Percentiles rank a stretch among this genome's conserved stretches.
Evolutionary conservation across 2,113 vertebrate genomes (phyloP).

Genomic region (Carlito syrichta): DNA sequence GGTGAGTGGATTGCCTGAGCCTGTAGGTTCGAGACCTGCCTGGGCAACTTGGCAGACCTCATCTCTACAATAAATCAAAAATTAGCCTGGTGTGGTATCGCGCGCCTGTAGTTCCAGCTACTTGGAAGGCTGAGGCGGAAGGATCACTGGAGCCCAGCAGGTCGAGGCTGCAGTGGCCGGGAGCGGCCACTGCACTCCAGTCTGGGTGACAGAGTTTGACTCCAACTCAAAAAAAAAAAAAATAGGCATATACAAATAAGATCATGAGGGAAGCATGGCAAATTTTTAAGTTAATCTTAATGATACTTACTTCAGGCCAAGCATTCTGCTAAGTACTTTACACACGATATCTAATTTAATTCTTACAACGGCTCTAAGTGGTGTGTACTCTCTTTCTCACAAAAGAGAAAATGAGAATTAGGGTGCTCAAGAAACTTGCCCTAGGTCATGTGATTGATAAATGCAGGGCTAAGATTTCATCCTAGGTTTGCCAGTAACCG

Average conservation of each 20-base stretch:
- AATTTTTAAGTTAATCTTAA: background rate
- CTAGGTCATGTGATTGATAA: background rate
- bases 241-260: background rate
- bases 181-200: too few species aligned
- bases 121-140: too few species aligned
- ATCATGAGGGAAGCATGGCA: background rate
- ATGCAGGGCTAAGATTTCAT: background rate
- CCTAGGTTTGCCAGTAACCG: background rate
- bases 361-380: background rate
- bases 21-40: too few species aligned
- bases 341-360: background rate
- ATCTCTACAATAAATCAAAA: too few species aligned
- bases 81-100: too few species aligned
- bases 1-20: too few species aligned
- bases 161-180: too few species aligned
- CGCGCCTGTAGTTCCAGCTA: too few species aligned
- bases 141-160: too few species aligned
- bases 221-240: too few species aligned
- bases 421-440: background rate
- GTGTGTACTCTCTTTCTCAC: background rate
- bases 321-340: background rate
- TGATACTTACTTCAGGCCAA: background rate
- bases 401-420: background rate
- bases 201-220: too few species aligned
- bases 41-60: too few species aligned